A percentile compares a stretch with the other conserved stretches of the same genome.
Evolutionary conservation across 1,140 invertebrate species (phyloP).

Genomic region (Brevipalpus yothersi): DNA sequence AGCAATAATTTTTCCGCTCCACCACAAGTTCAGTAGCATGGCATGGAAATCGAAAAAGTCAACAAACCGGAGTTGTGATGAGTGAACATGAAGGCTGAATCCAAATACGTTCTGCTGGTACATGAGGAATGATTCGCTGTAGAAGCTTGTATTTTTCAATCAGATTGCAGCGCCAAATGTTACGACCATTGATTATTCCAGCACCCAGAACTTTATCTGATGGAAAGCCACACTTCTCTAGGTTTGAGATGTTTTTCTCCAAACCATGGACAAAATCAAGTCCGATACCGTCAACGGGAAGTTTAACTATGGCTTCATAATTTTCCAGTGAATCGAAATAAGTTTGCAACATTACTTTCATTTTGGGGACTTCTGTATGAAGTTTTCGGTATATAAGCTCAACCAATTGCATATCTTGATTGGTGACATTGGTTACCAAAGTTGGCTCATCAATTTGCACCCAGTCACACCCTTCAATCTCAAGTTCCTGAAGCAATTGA

Average conservation of each 20-base stretch:
- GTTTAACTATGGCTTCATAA: neutral
- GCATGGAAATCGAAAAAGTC: neutral
- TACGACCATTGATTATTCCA: neutral
- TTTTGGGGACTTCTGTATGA: neutral
- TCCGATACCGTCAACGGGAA: neutral
- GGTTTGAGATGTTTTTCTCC: neutral
- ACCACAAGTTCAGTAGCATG: neutral
- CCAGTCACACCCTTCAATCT: neutral
- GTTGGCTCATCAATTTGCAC: neutral
- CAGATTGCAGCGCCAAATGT: neutral
- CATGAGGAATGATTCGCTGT: neutral
- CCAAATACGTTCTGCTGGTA: neutral
- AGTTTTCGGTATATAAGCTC: neutral
- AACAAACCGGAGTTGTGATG: neutral
- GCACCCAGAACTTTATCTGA: neutral
- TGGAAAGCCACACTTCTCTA: neutral
- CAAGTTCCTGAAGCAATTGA: neutral
- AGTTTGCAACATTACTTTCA: neutral
- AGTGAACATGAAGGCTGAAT: neutral
- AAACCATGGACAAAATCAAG: neutral
- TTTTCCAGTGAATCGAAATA: neutral
- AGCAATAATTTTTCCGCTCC: no score
- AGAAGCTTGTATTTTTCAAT: neutral
- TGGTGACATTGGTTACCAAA: neutral
- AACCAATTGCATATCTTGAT: neutral